Percentiles rank a stretch among this genome's conserved stretches.
Conservation (phyloP, 2,797 vertebrate species). For the Muscicapa comitata region DNA sequence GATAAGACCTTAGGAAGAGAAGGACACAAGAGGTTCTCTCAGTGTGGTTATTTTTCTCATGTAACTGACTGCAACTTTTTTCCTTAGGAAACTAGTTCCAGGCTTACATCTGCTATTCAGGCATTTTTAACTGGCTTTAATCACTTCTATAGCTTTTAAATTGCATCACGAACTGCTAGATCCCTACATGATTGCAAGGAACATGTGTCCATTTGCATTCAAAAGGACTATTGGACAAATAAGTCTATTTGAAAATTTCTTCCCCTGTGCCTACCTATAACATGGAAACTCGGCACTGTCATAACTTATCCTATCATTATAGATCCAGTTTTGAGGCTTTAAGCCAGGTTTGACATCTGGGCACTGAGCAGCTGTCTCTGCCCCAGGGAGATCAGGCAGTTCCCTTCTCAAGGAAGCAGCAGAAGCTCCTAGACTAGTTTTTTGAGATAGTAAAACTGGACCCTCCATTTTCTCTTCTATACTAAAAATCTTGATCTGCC, state of each 20-base stretch:
- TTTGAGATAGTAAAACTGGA: background rate
- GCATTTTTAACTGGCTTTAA: background rate
- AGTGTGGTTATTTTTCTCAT: background rate
- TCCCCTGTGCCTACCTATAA: background rate
- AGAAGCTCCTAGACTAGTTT: background rate
- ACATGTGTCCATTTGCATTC: background rate
- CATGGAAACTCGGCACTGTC: background rate
- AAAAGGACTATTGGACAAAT: background rate
- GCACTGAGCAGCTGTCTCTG: background rate
- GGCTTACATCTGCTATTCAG: background rate
- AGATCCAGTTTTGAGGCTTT: background rate
- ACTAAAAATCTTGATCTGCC: background rate
- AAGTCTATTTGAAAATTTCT: background rate
- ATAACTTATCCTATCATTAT: background rate
- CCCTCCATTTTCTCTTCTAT: background rate
- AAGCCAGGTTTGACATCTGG: background rate
- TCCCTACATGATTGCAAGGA: background rate
- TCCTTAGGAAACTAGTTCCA: background rate
- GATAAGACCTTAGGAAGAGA: background rate
- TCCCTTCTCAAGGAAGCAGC: background rate
- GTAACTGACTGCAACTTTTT: background rate
- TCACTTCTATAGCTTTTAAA: background rate
- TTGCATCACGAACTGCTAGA: background rate
- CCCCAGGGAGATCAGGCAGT: background rate
- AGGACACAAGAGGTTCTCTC: background rate